These are phyloP conservation scores for Cliona cf. orientalis DNA, from an alignment of 37 sponge, comb jelly and placozoan species.

Conservation along the genomic window DNA sequence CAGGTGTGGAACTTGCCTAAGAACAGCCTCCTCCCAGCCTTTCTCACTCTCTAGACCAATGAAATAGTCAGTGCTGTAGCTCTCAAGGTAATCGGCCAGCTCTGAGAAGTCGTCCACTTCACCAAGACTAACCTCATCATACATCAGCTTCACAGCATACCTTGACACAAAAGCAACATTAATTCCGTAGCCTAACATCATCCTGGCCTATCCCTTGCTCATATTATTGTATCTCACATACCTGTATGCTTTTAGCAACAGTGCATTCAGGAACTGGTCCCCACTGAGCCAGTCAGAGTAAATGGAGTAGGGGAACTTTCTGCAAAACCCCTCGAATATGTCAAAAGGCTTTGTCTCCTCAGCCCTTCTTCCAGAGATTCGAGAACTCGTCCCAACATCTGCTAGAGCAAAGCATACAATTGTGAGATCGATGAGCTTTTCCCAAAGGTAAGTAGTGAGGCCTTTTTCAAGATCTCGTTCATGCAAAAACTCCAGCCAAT, in stretches of 20 bases:
- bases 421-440: slow-evolving; percentile 10
- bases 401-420: slow-evolving; percentile 38
- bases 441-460: not conserved
- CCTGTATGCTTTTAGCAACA: slow-evolving; percentile 81
- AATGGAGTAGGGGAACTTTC: slow-evolving; percentile 62
- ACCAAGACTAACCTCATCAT: slow-evolving; percentile 79
- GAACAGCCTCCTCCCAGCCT: slow-evolving; percentile 55
- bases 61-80: slow-evolving; percentile 62
- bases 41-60: slow-evolving; percentile 65
- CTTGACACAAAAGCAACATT: slow-evolving; percentile 17
- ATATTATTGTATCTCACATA: slow-evolving; percentile 11
- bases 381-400: slow-evolving; percentile 12
- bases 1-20: slow-evolving; percentile 44
- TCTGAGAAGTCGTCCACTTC: slow-evolving; percentile 54
- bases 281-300: slow-evolving; percentile 54
- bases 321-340: slow-evolving; percentile 47
- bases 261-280: slow-evolving; percentile 17
- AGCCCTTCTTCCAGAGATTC: not conserved
- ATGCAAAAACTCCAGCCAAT: slow-evolving; percentile 42
- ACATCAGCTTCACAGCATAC: slow-evolving; percentile 88
- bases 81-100: slow-evolving; percentile 52
- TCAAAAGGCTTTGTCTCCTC: slow-evolving; percentile 32
- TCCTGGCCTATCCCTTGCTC: not conserved
- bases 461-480: not conserved
- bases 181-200: not conserved